phyloP scores from a whole-genome alignment of 1,140 invertebrate species.

The Eurosta solidaginis region DNA sequence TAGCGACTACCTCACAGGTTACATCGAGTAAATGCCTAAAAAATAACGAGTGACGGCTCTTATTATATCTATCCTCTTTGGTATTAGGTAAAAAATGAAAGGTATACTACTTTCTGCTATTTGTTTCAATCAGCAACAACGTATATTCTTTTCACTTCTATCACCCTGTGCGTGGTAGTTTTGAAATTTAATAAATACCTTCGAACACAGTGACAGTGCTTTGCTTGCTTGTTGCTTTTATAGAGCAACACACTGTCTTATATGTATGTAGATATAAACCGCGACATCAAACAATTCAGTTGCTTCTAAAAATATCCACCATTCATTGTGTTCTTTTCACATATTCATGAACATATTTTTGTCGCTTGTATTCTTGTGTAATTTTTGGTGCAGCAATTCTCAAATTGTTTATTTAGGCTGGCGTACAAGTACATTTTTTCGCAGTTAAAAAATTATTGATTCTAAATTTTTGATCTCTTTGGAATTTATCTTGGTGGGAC shows the following conservation, averaged over 20 bases:
- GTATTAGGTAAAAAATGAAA: too few species aligned
- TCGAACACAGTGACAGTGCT: neutral
- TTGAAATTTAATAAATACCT: neutral
- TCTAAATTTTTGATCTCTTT: constrained; percentile 39
- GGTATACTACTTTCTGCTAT: too few species aligned
- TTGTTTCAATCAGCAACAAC: too few species aligned
- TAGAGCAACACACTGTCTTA: neutral
- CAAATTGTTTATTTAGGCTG: neutral
- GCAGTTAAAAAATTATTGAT: neutral
- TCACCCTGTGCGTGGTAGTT: neutral
- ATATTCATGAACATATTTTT: neutral
- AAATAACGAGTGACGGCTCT: too few species aligned
- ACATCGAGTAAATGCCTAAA: too few species aligned
- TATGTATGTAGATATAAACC: too few species aligned
- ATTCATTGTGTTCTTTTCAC: neutral
- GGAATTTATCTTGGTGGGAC: constrained; percentile 58
- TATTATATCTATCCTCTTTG: too few species aligned
- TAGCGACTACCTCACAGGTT: too few species aligned
- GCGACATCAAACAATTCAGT: neutral
- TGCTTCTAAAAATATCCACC: neutral
- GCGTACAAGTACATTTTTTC: neutral
- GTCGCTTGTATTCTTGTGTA: too few species aligned
- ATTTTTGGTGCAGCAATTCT: too few species aligned
- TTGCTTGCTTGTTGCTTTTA: neutral
- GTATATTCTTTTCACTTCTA: neutral